These are phyloP conservation scores for Clostera curtula DNA, from an alignment of 2,888 invertebrate species.

Conservation along the genomic window DNA sequence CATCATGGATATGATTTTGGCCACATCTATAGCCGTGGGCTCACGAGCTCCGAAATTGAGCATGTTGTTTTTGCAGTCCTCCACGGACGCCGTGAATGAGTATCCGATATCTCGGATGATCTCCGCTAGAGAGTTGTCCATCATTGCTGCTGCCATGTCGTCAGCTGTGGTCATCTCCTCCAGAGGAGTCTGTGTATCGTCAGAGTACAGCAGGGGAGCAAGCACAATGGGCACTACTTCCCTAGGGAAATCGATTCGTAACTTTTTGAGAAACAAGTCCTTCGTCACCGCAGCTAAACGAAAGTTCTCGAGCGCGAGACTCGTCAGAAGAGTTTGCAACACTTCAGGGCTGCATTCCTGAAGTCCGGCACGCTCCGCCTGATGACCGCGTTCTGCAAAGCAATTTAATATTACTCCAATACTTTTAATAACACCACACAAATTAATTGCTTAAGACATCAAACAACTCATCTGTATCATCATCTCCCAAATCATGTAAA, in stretches of 20 bases:
- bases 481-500: too few relatives aligned
- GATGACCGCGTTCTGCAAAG: conserved; percentile 76
- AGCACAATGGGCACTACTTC: conserved; percentile 92
- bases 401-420: too few relatives aligned
- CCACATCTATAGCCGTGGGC: conserved; percentile 88
- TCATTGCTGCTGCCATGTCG: conserved; percentile 76
- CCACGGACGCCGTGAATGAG: conserved; percentile 88
- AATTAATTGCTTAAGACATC: too few relatives aligned
- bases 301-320: conserved; percentile 75
- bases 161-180: conserved; percentile 78
- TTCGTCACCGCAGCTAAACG: conserved; percentile 83
- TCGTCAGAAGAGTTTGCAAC: conserved; percentile 85
- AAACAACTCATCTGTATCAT: too few relatives aligned
- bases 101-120: conserved; percentile 95
- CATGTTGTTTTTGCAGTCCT: conserved; percentile 91
- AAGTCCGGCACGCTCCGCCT: conserved; percentile 85
- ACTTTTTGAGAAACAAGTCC: conserved; percentile 85
- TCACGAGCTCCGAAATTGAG: conserved; percentile 87
- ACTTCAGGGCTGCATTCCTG: conserved; percentile 94
- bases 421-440: too few relatives aligned
- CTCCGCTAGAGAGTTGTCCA: conserved; percentile 88
- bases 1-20: conserved; percentile 91
- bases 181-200: conserved; percentile 80
- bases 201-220: conserved; percentile 90
- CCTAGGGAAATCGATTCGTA: conserved; percentile 91